Evolutionary conservation across 2,797 vertebrate species (phyloP).

Genomic region (Cossypha heuglini): DNA sequence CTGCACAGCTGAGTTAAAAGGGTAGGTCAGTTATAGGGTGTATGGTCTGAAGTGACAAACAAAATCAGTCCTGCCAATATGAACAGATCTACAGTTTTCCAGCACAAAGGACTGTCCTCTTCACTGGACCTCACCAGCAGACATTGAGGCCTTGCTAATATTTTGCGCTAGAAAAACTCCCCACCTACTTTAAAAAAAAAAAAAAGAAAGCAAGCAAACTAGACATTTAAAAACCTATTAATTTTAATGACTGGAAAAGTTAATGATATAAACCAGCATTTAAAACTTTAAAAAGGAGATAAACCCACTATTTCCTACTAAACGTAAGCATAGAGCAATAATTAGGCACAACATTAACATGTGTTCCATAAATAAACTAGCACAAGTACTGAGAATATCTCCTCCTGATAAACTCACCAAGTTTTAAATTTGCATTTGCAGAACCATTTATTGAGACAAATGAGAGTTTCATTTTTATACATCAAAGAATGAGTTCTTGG

Average conservation of each 20-base stretch:
- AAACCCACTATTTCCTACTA: not conserved
- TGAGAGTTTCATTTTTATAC: not conserved
- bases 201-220: not conserved
- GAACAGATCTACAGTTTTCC: not conserved
- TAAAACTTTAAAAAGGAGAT: not conserved
- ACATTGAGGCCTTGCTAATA: not conserved
- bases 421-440: constrained; percentile 6
- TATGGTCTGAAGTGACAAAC: not conserved
- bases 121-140: not conserved
- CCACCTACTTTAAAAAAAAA: not conserved
- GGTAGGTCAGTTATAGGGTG: accelerated
- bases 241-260: not conserved
- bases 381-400: not conserved
- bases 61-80: not conserved
- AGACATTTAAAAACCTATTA: not conserved
- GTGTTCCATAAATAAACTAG: constrained; percentile 3
- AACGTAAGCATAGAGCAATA: not conserved
- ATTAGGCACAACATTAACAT: not conserved
- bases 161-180: not conserved
- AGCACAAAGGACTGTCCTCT: not conserved
- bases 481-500: not conserved
- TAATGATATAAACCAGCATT: not conserved
- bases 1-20: not conserved
- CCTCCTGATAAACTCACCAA: not conserved
- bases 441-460: constrained; percentile 7